A percentile compares a stretch with the other conserved stretches of the same genome.
These are phyloP conservation scores for Eurytoma adleriae DNA, from an alignment of 2,888 invertebrate genomes.

Conservation along the genomic window DNA sequence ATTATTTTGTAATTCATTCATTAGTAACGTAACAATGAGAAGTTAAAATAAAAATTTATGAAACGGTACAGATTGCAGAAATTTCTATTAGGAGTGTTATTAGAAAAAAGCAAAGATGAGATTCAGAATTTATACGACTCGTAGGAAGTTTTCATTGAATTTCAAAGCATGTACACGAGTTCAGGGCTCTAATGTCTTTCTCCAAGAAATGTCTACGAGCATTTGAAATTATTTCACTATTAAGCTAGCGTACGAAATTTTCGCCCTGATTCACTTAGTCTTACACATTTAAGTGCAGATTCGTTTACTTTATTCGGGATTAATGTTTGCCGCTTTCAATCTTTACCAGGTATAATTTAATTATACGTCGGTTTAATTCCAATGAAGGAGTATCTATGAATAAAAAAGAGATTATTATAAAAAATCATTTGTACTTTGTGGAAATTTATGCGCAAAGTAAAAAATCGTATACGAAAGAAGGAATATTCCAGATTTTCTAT, in stretches of 20 bases:
- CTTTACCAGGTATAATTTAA: constrained; percentile 6
- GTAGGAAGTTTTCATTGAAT: not conserved
- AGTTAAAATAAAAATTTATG: too few relatives aligned
- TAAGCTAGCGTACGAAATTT: constrained; percentile 6
- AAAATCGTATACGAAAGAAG: too few relatives aligned
- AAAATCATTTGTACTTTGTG: too few relatives aligned
- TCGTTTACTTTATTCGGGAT: not conserved
- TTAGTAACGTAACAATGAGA: too few relatives aligned
- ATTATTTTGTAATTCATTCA: too few relatives aligned
- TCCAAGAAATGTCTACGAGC: not conserved
- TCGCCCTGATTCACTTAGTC: not conserved
- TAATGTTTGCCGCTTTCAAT: not conserved
- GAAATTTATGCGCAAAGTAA: too few relatives aligned
- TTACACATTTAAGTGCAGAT: not conserved
- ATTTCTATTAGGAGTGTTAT: too few relatives aligned
- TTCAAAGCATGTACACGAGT: not conserved
- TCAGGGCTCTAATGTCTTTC: constrained; percentile 15
- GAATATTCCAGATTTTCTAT: too few relatives aligned
- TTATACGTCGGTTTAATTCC: not conserved
- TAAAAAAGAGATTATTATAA: too few relatives aligned
- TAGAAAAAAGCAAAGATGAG: too few relatives aligned
- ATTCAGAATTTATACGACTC: constrained; percentile 2
- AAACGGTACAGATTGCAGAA: too few relatives aligned
- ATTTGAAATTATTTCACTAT: constrained; percentile 21
- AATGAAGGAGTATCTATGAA: too few relatives aligned